A percentile compares a stretch with the other conserved stretches of the same genome.
Evolutionary conservation across 2,113 vertebrate genomes (phyloP).

Genomic region (Hylia prasina): DNA sequence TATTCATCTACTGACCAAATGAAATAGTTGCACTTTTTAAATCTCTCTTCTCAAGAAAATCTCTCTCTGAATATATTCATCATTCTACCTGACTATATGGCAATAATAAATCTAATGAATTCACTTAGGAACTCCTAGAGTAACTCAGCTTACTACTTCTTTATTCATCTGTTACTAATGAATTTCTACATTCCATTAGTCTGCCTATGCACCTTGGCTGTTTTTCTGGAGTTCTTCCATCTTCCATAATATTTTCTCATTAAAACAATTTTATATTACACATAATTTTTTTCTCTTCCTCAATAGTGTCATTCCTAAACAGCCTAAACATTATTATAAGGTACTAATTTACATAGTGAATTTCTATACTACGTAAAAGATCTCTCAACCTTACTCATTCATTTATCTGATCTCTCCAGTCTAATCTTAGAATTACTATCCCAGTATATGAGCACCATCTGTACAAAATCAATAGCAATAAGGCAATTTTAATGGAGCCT

Average conservation of each 20-base stretch:
- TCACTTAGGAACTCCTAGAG: background rate
- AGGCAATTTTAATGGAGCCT: background rate
- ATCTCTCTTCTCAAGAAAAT: background rate
- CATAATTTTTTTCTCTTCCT: background rate
- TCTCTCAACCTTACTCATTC: background rate
- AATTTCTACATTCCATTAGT: slow-evolving; percentile 13
- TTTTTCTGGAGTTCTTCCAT: background rate
- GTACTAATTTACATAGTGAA: background rate
- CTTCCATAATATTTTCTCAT: background rate
- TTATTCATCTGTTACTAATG: slow-evolving; percentile 33
- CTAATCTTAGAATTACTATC: background rate
- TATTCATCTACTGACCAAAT: background rate
- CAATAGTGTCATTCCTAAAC: background rate
- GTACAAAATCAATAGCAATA: background rate
- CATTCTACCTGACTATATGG: background rate
- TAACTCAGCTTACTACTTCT: background rate
- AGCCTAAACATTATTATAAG: background rate
- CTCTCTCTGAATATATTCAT: background rate
- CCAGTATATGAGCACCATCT: background rate
- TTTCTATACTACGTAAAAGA: background rate
- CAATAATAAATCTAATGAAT: background rate
- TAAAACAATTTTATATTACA: background rate
- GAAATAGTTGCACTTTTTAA: background rate
- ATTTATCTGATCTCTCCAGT: background rate
- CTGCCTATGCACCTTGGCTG: background rate